Conservation (phyloP, 2,888 invertebrate genomes). For the Punctoribates punctum region DNA sequence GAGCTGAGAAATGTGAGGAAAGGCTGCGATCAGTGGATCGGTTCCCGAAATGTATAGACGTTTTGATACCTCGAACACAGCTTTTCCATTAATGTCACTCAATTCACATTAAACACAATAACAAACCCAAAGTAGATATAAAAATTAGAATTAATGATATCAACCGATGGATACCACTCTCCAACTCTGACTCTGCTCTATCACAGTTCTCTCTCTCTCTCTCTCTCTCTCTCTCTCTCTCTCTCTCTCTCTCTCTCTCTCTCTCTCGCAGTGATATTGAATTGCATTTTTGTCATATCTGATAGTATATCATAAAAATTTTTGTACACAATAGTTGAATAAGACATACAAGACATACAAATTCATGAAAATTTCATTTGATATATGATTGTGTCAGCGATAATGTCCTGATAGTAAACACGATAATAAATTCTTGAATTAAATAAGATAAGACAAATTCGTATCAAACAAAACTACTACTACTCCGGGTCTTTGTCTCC, state of each 20-base stretch:
- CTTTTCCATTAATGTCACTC: conserved; percentile 38
- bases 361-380: conserved; percentile 32
- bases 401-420: conserved; percentile 8
- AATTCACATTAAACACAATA: conserved; percentile 35
- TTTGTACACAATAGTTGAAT: conserved; percentile 14
- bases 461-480: not conserved
- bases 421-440: conserved; percentile 18
- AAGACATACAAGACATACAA: conserved; percentile 22
- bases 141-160: conserved; percentile 37
- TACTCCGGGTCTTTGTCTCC: too few species aligned
- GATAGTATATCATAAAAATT: conserved; percentile 11
- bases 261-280: not conserved
- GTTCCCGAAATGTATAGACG: not conserved
- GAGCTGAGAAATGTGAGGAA: not conserved
- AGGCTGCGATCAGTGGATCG: conserved; percentile 1
- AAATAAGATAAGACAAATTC: conserved; percentile 17
- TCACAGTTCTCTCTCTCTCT: not conserved
- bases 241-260: conserved; percentile 14
- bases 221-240: not conserved
- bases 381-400: conserved; percentile 31
- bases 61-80: conserved; percentile 34
- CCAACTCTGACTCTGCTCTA: too few species aligned
- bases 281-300: conserved; percentile 29
- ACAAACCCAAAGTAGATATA: conserved; percentile 34
- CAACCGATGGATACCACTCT: not conserved